Evolutionary conservation across 30 jellyfish, hydroid and myxozoan species (phyloP).

Genomic region (Clytia hemisphaerica): DNA sequence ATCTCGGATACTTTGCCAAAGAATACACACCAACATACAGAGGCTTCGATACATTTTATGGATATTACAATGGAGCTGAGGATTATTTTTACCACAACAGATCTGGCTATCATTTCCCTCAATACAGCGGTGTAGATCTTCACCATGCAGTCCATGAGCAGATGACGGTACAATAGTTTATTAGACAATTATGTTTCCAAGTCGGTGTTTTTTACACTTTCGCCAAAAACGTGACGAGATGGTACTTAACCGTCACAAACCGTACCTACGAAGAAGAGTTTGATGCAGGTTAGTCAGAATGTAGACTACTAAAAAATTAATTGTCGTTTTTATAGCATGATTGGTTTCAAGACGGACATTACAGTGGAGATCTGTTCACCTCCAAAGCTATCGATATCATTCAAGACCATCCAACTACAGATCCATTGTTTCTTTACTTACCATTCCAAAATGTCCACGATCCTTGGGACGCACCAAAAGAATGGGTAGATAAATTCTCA

Average conservation of each 20-base stretch:
- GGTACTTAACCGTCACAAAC: too few species aligned
- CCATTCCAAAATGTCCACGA: constrained; percentile 95
- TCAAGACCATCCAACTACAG: constrained; percentile 50
- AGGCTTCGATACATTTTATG: constrained; percentile 91
- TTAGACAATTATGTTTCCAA: too few species aligned
- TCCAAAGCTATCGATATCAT: constrained; percentile 50
- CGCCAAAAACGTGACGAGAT: too few species aligned
- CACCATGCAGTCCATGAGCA: too few species aligned
- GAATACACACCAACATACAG: constrained; percentile 75
- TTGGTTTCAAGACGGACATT: constrained; percentile 74
- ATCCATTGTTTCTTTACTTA: constrained; percentile 73
- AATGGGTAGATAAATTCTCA: constrained; percentile 54
- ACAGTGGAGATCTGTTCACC: constrained; percentile 82
- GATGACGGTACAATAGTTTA: too few species aligned
- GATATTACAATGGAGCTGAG: constrained; percentile 79
- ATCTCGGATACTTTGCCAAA: constrained; percentile 70
- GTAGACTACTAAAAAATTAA: too few species aligned
- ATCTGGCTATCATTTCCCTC: too few species aligned
- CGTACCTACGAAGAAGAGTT: too few species aligned
- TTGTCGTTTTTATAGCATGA: too few species aligned
- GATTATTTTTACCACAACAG: constrained; percentile 87
- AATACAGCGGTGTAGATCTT: too few species aligned
- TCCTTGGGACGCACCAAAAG: constrained; percentile 83
- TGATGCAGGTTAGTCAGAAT: too few species aligned
- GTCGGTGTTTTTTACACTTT: too few species aligned